Percentiles rank a stretch among this genome's conserved stretches.
Conservation (phyloP, 2,113 vertebrate genomes). For the Seriola aureovittata region DNA sequence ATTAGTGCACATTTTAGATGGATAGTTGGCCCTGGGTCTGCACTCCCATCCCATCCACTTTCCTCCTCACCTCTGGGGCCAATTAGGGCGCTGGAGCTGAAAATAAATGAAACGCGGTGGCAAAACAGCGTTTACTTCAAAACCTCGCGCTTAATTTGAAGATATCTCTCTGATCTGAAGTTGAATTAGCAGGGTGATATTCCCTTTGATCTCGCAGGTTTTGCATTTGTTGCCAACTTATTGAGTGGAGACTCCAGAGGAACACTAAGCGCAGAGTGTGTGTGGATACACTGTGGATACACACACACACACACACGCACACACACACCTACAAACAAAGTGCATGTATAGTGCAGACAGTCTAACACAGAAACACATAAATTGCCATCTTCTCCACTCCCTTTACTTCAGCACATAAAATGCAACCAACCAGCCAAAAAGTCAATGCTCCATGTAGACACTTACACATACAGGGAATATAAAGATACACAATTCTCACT, state of each 20-base stretch:
- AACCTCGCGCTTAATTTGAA: slow-evolving; percentile 70
- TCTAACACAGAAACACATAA: neutral
- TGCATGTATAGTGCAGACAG: neutral
- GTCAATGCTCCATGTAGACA: neutral
- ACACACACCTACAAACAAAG: neutral
- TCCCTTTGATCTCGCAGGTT: slow-evolving; percentile 72
- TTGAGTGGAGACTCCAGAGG: slow-evolving; percentile 56
- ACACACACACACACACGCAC: slow-evolving; percentile 9
- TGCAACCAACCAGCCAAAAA: neutral
- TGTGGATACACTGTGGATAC: neutral
- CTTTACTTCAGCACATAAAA: neutral
- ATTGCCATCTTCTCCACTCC: neutral
- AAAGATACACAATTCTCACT: neutral
- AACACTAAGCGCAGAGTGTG: slow-evolving; percentile 15
- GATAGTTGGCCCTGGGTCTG: slow-evolving; percentile 57
- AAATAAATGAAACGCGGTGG: slow-evolving; percentile 69
- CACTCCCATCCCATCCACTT: slow-evolving; percentile 49
- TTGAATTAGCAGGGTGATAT: slow-evolving; percentile 66
- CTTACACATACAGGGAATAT: neutral
- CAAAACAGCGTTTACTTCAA: slow-evolving; percentile 80
- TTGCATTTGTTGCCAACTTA: slow-evolving; percentile 69
- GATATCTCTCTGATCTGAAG: slow-evolving; percentile 75
- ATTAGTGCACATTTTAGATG: slow-evolving; percentile 68
- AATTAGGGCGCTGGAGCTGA: slow-evolving; percentile 73
- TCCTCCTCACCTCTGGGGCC: slow-evolving; percentile 75